Evolutionary conservation across 2,113 vertebrate genomes (phyloP), one percentile per base, ranked within the genome.

Genomic region (Otocyon megalotis): DNA sequence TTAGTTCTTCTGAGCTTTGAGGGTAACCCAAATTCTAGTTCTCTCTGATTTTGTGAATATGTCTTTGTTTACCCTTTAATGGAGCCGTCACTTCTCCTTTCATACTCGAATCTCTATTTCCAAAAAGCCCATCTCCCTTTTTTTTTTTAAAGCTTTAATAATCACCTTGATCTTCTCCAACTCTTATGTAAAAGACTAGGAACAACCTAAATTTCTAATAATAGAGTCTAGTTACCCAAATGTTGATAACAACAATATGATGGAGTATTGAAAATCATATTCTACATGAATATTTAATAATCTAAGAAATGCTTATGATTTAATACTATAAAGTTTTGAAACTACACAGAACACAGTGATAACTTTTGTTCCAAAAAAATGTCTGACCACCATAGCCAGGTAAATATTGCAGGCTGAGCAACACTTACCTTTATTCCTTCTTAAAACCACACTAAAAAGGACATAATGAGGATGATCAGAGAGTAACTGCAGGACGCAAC

Each of bases 301-400:
- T 58, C 3, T 91, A 93, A 82, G 50, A 96, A 93, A 53, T 35
- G 10, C 7, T 81, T 88, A 28, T 71, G 24, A 65, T 72, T 91
- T 94, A 54, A 43, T n/a, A 62, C 65, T 81, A 88, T n/a, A 60
- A 91, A 90, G 2, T 79, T 94, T 90, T 81, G 77, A 96, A 96
- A 60, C 10, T 82, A 56, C 15, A 58, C 20, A 94, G 37, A 79
- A 26, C 19, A 35, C 3, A 1, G 16, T 79, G 35, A 79, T 37
- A 26, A 77, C 20, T 90, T 92, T 83, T 62, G 30, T 72, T 87
- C 32, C 71, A 50, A 37, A 6, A 43, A 54, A 86, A 26, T 26
- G 7, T 74, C 58, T 65, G 48, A 90, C 26, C 19, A 86, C 12
- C 71, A 93, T 60, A 88, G 48, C 17, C 7, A 71, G 6, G 19